phyloP scores from a whole-genome alignment of 2,113 vertebrate genomes.

The Ptychochromis oligacanthus region DNA sequence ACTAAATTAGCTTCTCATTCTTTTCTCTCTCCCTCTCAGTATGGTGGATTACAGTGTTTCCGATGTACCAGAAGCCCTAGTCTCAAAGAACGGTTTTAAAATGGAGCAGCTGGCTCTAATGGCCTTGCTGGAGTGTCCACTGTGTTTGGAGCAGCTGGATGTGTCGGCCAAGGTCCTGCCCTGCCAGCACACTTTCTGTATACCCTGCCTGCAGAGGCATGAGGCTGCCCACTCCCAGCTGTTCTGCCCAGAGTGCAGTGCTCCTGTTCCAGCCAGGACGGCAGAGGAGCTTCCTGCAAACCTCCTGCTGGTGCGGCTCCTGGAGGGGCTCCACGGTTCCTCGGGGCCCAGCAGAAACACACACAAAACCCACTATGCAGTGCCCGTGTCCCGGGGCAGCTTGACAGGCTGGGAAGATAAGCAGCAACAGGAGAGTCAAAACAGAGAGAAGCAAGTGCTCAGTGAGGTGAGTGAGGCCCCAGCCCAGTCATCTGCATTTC shows the following conservation, averaged over 20 bases:
- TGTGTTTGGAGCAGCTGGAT: slow-evolving; percentile 89
- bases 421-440: slow-evolving; percentile 74
- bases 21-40: slow-evolving; percentile 24
- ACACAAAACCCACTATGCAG: slow-evolving; percentile 68
- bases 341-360: slow-evolving; percentile 57
- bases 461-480: slow-evolving; percentile 66
- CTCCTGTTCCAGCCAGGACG: slow-evolving; percentile 78
- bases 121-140: slow-evolving; percentile 89
- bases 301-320: slow-evolving; percentile 86
- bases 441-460: slow-evolving; percentile 72
- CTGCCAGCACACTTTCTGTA: slow-evolving; percentile 97
- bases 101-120: slow-evolving; percentile 88
- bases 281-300: slow-evolving; percentile 90
- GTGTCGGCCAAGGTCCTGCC: slow-evolving; percentile 90
- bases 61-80: slow-evolving; percentile 19
- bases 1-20: background rate
- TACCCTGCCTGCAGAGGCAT: slow-evolving; percentile 87
- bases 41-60: slow-evolving; percentile 59
- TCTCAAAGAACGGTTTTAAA: slow-evolving; percentile 42
- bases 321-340: slow-evolving; percentile 82
- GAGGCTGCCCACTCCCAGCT: slow-evolving; percentile 83
- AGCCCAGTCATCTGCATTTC: background rate
- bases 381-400: slow-evolving; percentile 70
- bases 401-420: slow-evolving; percentile 68
- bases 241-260: slow-evolving; percentile 89